A percentile compares a stretch with the other conserved stretches of the same genome.
Conservation (phyloP, 2,797 vertebrate species). For the Aldrovandia affinis region DNA sequence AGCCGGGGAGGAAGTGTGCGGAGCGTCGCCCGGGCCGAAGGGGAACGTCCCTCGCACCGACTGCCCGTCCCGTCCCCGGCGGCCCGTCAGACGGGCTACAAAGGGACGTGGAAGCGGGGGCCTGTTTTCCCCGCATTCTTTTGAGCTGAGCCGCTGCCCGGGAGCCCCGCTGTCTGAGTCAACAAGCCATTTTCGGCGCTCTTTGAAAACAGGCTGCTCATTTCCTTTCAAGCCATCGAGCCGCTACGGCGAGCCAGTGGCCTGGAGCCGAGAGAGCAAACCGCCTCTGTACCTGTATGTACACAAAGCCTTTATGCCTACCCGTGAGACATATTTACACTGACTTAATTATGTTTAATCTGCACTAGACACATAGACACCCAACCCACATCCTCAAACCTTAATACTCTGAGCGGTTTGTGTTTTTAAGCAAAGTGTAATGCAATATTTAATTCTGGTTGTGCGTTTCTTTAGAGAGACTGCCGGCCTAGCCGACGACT, state of each 20-base stretch:
- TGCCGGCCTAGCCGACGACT: background rate
- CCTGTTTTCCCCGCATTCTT: constrained; percentile 49
- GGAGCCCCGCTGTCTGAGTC: constrained; percentile 20
- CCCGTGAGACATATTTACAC: background rate
- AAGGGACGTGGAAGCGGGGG: constrained; percentile 54
- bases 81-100: constrained; percentile 50
- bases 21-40: background rate
- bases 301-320: background rate
- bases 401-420: background rate
- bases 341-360: background rate
- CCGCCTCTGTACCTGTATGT: background rate
- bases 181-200: background rate
- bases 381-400: background rate
- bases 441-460: background rate
- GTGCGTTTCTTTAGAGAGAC: background rate
- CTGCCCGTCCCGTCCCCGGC: constrained; percentile 42
- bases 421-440: background rate
- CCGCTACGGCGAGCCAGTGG: background rate
- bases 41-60: constrained; percentile 41
- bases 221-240: background rate
- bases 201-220: background rate
- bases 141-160: constrained; percentile 23
- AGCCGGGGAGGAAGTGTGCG: constrained; percentile 36
- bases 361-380: background rate
- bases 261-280: too few relatives aligned